These are phyloP conservation scores for Nothura maculosa DNA, from an alignment of 2,797 vertebrate species.

Conservation along the genomic window DNA sequence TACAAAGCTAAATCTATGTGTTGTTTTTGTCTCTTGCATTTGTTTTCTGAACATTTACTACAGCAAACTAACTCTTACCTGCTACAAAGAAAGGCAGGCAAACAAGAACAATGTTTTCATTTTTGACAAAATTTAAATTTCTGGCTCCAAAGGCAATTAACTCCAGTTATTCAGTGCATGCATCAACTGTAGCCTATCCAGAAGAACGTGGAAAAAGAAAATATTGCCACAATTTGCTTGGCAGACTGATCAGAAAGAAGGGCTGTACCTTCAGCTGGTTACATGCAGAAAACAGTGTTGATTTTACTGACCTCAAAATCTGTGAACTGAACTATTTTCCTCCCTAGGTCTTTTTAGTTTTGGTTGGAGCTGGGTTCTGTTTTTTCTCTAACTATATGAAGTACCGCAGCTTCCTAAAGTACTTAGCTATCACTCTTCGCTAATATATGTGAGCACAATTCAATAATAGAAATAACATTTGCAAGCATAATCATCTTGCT, in stretches of 20 bases:
- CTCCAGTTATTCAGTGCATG: not conserved
- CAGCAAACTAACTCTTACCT: not conserved
- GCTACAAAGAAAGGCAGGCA: not conserved
- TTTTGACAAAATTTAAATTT: not conserved
- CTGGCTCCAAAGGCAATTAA: not conserved
- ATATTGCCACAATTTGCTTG: not conserved
- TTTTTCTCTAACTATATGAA: not conserved
- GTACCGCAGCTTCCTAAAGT: not conserved
- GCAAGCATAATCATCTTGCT: not conserved
- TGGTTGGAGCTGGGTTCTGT: not conserved
- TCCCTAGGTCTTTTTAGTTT: not conserved
- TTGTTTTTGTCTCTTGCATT: not conserved
- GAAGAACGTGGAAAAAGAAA: not conserved
- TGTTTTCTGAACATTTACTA: not conserved
- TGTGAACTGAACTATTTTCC: not conserved
- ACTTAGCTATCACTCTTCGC: not conserved
- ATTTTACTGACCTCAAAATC: not conserved
- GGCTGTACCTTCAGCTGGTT: not conserved
- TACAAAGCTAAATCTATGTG: not conserved
- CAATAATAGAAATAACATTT: not conserved
- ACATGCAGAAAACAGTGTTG: not conserved
- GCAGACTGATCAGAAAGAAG: not conserved
- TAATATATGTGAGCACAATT: not conserved
- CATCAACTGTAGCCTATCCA: not conserved
- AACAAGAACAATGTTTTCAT: not conserved